phyloP scores from a whole-genome alignment of 2,797 vertebrate genomes.

The Lacerta bilineata region DNA sequence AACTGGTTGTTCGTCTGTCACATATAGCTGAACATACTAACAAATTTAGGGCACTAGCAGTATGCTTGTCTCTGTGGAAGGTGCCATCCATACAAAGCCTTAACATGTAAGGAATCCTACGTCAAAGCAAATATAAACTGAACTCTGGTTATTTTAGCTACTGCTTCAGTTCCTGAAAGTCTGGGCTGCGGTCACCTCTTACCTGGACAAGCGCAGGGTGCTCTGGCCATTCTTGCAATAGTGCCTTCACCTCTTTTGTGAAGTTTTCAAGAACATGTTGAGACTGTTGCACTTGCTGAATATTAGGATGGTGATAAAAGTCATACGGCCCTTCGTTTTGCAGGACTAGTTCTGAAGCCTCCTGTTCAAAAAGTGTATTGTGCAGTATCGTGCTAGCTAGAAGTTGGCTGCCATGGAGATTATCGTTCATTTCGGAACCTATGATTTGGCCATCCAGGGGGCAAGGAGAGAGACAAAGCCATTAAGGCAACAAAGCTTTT shows the following conservation, averaged over 20 bases:
- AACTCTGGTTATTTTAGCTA: not conserved
- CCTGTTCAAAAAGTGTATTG: constrained; percentile 88
- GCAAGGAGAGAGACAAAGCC: not conserved
- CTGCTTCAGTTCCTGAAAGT: not conserved
- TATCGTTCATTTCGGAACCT: constrained; percentile 91
- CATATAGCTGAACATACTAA: not conserved
- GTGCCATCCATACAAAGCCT: not conserved
- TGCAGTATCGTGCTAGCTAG: constrained; percentile 88
- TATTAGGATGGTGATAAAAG: constrained; percentile 95
- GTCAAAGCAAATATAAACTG: not conserved
- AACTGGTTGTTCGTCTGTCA: not conserved
- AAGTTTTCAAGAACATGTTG: constrained; percentile 88
- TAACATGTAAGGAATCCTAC: no score
- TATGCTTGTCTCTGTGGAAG: not conserved
- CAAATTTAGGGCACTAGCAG: not conserved
- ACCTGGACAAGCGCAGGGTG: constrained; percentile 96
- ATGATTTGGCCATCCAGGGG: constrained; percentile 24
- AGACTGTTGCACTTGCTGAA: constrained; percentile 88
- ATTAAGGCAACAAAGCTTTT: no score
- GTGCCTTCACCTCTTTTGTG: constrained; percentile 80
- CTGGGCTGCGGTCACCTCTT: constrained; percentile 4
- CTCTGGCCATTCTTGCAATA: constrained; percentile 93
- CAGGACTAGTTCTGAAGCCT: constrained; percentile 80
- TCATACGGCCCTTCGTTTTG: constrained; percentile 89
- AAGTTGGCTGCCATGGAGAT: constrained; percentile 88